These are phyloP conservation scores for Apotomis capreana DNA, from an alignment of 2,888 invertebrate species.

Conservation along the genomic window DNA sequence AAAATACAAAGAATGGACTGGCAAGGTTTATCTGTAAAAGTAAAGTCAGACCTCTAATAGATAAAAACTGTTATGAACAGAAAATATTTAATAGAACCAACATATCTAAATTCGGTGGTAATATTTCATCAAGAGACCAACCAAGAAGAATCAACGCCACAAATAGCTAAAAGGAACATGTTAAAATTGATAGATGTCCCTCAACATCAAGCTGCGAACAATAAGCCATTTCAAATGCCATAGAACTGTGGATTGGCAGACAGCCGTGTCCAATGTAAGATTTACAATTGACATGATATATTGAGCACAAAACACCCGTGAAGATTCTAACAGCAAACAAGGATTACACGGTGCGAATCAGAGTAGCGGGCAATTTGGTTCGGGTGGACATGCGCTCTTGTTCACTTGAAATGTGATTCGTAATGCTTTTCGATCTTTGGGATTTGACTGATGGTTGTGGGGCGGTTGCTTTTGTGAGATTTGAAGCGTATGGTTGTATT, in stretches of 20 bases:
- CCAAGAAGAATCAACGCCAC: not conserved
- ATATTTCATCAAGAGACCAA: not conserved
- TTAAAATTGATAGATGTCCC: slow-evolving; percentile 1
- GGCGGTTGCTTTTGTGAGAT: not conserved
- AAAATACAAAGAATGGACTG: too few species aligned
- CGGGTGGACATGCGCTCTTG: slow-evolving; percentile 53
- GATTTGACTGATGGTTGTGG: slow-evolving; percentile 12
- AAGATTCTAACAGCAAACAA: slow-evolving; percentile 78
- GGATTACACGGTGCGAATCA: slow-evolving; percentile 73
- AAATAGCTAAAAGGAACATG: not conserved
- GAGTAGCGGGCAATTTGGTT: slow-evolving; percentile 70
- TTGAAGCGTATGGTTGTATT: not conserved
- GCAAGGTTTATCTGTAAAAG: too few species aligned
- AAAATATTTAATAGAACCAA: too few species aligned
- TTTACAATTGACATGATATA: slow-evolving; percentile 71
- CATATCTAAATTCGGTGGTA: too few species aligned
- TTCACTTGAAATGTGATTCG: slow-evolving; percentile 15
- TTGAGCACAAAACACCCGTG: slow-evolving; percentile 78
- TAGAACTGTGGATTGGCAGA: slow-evolving; percentile 63
- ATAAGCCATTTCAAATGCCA: slow-evolving; percentile 47
- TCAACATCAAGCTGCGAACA: slow-evolving; percentile 9
- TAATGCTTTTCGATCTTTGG: slow-evolving; percentile 11
- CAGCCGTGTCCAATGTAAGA: slow-evolving; percentile 71
- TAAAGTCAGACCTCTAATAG: too few species aligned
- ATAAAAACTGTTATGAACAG: too few species aligned